phyloP scores from a whole-genome alignment of 2,888 invertebrate species.

The Julus scanicus region DNA sequence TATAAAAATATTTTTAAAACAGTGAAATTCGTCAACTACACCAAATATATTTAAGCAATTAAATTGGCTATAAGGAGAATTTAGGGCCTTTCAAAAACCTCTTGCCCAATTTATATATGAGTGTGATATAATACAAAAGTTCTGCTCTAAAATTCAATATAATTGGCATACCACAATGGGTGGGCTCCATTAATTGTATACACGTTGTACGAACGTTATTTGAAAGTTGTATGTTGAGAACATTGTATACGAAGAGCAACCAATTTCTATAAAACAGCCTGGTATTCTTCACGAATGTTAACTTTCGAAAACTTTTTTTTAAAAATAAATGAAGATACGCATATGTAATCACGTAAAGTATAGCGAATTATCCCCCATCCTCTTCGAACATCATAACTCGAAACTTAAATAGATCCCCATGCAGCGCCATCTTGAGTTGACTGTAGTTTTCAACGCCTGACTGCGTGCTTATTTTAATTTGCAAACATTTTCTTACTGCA shows the following conservation, averaged over 20 bases:
- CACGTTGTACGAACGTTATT: too few relatives aligned
- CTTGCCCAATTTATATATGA: too few relatives aligned
- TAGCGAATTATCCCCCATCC: background rate
- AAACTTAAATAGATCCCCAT: background rate
- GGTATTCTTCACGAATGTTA: background rate
- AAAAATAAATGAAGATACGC: constrained; percentile 26
- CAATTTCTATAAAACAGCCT: background rate
- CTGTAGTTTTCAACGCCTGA: constrained; percentile 8
- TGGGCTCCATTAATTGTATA: background rate
- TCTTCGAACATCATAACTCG: background rate
- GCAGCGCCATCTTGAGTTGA: background rate
- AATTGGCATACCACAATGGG: background rate
- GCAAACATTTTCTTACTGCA: constrained; percentile 11
- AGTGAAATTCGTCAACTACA: too few relatives aligned
- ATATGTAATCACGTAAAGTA: constrained; percentile 12
- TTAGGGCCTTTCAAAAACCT: too few relatives aligned
- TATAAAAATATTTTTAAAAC: too few relatives aligned
- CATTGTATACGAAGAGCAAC: background rate
- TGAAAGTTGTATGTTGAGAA: background rate
- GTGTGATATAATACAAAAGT: too few relatives aligned
- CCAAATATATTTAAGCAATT: too few relatives aligned
- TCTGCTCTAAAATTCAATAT: background rate
- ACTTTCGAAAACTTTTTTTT: background rate
- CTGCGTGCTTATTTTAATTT: constrained; percentile 3
- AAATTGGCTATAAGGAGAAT: too few relatives aligned